phyloP scores from a whole-genome alignment of 1,140 invertebrate species.

The Drosophila subobscura region DNA sequence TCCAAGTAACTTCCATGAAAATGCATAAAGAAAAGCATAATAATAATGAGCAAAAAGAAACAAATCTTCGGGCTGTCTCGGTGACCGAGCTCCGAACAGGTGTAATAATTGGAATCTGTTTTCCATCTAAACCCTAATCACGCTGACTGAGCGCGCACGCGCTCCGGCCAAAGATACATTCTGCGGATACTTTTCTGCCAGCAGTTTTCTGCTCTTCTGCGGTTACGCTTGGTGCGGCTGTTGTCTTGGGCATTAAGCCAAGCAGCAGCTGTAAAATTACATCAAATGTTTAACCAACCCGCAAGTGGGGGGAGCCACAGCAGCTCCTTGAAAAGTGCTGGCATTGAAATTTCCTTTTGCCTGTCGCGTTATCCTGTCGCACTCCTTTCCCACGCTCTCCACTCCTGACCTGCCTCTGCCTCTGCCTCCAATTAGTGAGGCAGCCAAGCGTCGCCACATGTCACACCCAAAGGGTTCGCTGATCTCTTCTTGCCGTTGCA shows the following conservation, averaged over 20 bases:
- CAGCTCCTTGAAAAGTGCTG: slow-evolving; percentile 13
- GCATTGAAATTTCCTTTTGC: slow-evolving; percentile 35
- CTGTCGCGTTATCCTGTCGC: no score
- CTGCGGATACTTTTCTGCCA: slow-evolving; percentile 31
- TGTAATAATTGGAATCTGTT: slow-evolving; percentile 78
- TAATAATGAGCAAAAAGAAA: slow-evolving; percentile 29
- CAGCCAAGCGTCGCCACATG: slow-evolving; percentile 64
- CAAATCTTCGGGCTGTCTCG: slow-evolving; percentile 44
- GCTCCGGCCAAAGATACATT: slow-evolving; percentile 42
- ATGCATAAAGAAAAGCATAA: slow-evolving; percentile 33
- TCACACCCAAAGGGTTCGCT: slow-evolving; percentile 43
- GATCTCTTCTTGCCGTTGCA: slow-evolving; percentile 1
- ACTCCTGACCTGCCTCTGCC: slow-evolving; percentile 64
- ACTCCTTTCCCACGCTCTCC: slow-evolving; percentile 60
- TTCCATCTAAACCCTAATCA: slow-evolving; percentile 70
- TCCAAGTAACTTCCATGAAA: slow-evolving; percentile 59
- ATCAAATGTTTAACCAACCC: slow-evolving; percentile 34
- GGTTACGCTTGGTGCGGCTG: slow-evolving; percentile 53
- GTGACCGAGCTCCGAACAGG: slow-evolving; percentile 62
- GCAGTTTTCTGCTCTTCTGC: slow-evolving; percentile 21
- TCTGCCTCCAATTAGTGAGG: slow-evolving; percentile 64
- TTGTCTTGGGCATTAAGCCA: slow-evolving; percentile 57
- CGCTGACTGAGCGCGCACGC: slow-evolving; percentile 45
- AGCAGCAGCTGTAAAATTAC: slow-evolving; percentile 76
- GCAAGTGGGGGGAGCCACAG: slow-evolving; percentile 7